Evolutionary conservation across 2,888 invertebrate species (phyloP).

Genomic region (Lasioglossum leucozonium): DNA sequence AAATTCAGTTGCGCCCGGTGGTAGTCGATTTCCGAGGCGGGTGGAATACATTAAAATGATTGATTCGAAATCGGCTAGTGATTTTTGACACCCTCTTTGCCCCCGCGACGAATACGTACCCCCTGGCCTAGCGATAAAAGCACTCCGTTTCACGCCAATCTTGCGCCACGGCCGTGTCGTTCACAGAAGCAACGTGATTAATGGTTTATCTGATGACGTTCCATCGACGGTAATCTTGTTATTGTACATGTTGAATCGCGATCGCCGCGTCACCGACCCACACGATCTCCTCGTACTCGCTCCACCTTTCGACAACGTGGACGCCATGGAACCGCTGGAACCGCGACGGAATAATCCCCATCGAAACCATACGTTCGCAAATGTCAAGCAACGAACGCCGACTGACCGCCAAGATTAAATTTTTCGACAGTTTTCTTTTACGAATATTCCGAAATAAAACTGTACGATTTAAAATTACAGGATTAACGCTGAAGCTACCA

Average conservation of each 20-base stretch:
- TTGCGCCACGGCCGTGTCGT: slow-evolving; percentile 21
- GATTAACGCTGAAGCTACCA: too few species aligned
- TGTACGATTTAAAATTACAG: too few species aligned
- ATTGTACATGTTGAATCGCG: slow-evolving; percentile 39
- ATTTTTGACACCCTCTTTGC: slow-evolving; percentile 57
- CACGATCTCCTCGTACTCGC: neutral
- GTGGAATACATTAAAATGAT: slow-evolving; percentile 67
- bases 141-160: slow-evolving; percentile 49
- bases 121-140: slow-evolving; percentile 48
- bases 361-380: neutral
- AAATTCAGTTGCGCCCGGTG: slow-evolving; percentile 59
- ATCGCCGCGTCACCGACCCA: slow-evolving; percentile 18
- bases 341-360: neutral
- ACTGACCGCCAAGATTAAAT: neutral
- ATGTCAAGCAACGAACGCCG: neutral
- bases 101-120: neutral
- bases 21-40: slow-evolving; percentile 48
- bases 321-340: neutral
- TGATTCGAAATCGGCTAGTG: slow-evolving; percentile 56
- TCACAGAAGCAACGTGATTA: slow-evolving; percentile 48
- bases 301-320: neutral
- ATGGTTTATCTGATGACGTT: slow-evolving; percentile 55
- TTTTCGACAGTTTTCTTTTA: neutral
- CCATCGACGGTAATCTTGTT: slow-evolving; percentile 46
- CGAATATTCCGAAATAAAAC: neutral